These are phyloP conservation scores for Brachionus asplanchnoidis DNA, from an alignment of 1,140 invertebrate species.

Conservation along the genomic window DNA sequence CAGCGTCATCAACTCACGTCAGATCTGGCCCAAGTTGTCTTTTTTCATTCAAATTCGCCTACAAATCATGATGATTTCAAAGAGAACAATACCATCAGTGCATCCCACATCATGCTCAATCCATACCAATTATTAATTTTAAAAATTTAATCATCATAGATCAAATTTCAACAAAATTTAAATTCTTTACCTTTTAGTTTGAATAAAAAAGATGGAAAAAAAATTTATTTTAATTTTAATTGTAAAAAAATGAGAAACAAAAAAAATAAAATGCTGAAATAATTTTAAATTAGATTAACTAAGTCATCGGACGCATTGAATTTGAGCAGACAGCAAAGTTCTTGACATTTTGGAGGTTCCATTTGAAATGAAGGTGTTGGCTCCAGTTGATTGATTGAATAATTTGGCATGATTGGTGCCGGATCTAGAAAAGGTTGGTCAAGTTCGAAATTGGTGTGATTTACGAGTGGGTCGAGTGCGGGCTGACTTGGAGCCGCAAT, in stretches of 20 bases:
- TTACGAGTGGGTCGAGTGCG: background rate
- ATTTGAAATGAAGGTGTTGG: background rate
- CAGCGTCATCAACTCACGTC: background rate
- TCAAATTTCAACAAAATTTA: background rate
- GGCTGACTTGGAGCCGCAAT: background rate
- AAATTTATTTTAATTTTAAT: conserved; percentile 4
- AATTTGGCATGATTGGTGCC: background rate
- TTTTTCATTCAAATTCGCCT: background rate
- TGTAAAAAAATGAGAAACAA: background rate
- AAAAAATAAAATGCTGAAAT: background rate
- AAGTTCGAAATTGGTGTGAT: background rate
- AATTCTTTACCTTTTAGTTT: background rate
- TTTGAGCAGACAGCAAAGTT: conserved; percentile 6
- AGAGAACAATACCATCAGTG: background rate
- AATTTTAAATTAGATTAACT: background rate
- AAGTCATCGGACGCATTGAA: background rate
- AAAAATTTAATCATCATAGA: background rate
- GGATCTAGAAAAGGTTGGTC: background rate
- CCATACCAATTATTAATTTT: background rate
- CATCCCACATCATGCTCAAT: background rate
- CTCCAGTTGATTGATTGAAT: background rate
- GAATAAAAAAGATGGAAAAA: background rate
- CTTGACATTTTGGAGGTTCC: conserved; percentile 18
- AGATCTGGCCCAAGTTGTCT: background rate
- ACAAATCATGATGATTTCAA: conserved; percentile 8